Evolutionary conservation across 2,888 invertebrate species (phyloP), one percentile per base, ranked within the genome.

Genomic region (Thereva nobilitata): DNA sequence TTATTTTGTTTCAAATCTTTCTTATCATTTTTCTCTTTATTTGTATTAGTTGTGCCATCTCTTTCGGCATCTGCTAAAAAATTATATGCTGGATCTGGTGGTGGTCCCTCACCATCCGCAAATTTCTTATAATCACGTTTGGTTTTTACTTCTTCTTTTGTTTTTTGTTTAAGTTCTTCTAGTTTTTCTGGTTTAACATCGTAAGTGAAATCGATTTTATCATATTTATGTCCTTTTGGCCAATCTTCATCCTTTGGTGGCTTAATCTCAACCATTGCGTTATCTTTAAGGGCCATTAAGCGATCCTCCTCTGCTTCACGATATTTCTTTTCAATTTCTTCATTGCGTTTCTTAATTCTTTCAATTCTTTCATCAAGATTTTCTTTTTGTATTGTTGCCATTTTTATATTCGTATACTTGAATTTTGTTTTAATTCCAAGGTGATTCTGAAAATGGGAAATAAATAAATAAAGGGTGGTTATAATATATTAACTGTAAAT

Each of bases 141-240:
- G 12, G 50, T 41, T 7, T 59, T 57, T n/a, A 45, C 49, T 7
- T 45, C 41, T 37, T 65, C 52, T 41, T 65, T 66, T 5, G 42
- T 42, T 38, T 40, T 53, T 49, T 59, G 67, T 12, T 61, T 55
- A 52, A 45, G 7, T 73, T 77, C 56, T 72, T 70, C 40, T 73
- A 72, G 64, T 72, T 74, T 70, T 63, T 70, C 70, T n/a, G 67
- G 63, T 45, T 70, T 67, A 9, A 70, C 68, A 61, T 72, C 72
- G 44, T 71, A 72, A 6, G 70, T 71, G 57, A 71, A 83, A 70
- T 82, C 83, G 79, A 82, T 80, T 75, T 82, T 82, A 71, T 83
- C 83, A 68, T 82, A 83, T 71, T 81, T 82, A 69, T 82, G 81
- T 0, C 78, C 75, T 68, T 75, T 78, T 1, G 85, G 80, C 82